phyloP scores from a whole-genome alignment of 2,888 invertebrate genomes.

The Ganaspis brasiliensis region DNA sequence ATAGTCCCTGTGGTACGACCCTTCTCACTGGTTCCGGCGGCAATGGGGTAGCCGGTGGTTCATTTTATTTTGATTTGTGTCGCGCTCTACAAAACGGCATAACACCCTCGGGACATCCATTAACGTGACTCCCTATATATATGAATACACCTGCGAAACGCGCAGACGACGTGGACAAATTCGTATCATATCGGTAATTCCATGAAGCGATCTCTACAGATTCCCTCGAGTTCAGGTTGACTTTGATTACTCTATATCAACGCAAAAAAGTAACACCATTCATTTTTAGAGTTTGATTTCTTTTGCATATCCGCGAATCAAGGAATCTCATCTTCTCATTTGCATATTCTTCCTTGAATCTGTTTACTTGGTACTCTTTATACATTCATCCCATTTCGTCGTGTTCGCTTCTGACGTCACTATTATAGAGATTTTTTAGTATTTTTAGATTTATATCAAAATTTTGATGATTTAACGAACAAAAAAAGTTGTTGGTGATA shows the following conservation, averaged over 20 bases:
- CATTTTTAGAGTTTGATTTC: slow-evolving; percentile 4
- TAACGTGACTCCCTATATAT: slow-evolving; percentile 35
- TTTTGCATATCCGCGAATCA: slow-evolving; percentile 2
- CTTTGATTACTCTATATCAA: slow-evolving; percentile 24
- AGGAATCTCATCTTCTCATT: slow-evolving; percentile 7
- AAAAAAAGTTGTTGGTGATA: too few species aligned
- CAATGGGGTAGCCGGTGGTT: slow-evolving; percentile 34
- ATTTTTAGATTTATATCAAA: too few species aligned
- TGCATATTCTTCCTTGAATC: background rate
- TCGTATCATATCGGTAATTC: slow-evolving; percentile 29
- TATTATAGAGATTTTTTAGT: too few species aligned
- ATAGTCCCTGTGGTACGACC: slow-evolving; percentile 38
- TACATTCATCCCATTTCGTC: background rate
- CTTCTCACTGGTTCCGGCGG: slow-evolving; percentile 37
- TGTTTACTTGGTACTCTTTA: background rate
- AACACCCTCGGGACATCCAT: slow-evolving; percentile 34
- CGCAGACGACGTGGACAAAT: slow-evolving; percentile 10
- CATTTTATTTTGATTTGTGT: slow-evolving; percentile 44
- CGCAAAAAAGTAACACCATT: background rate
- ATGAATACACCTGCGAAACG: slow-evolving; percentile 14
- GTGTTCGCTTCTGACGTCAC: background rate
- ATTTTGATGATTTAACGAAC: too few species aligned
- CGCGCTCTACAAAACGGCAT: slow-evolving; percentile 37
- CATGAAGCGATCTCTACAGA: slow-evolving; percentile 4
- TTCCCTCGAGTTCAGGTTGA: slow-evolving; percentile 16